Percentiles rank a stretch among this genome's conserved stretches.
Evolutionary conservation across 2,888 invertebrate species (phyloP).

Genomic region (Cephus pygmeus): DNA sequence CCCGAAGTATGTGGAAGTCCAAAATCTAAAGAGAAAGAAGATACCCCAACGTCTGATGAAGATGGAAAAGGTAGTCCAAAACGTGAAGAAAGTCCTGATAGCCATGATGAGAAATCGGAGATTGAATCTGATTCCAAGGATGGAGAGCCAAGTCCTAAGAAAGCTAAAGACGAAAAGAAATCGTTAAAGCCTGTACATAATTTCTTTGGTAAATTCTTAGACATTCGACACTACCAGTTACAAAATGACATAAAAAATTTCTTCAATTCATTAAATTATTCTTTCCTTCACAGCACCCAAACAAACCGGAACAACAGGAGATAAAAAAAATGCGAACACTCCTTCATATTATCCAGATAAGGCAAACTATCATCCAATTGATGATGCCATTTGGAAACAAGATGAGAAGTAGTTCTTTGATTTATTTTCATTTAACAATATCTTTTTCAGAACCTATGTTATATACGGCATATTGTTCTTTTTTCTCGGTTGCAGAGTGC

Average conservation of each 20-base stretch:
- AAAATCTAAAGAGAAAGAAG: conserved; percentile 22
- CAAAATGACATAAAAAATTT: neutral
- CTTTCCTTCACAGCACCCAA: conserved; percentile 8
- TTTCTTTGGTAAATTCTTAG: conserved; percentile 45
- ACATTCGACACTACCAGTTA: neutral
- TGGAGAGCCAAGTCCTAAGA: conserved; percentile 16
- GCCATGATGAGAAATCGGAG: conserved; percentile 26
- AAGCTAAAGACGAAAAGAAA: conserved; percentile 14
- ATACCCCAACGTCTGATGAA: neutral
- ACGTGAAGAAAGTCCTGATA: conserved; percentile 19
- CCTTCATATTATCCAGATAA: conserved; percentile 78
- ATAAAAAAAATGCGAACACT: conserved; percentile 35
- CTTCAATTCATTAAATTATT: conserved; percentile 6
- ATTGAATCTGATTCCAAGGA: conserved; percentile 19
- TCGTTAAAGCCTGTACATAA: conserved; percentile 39
- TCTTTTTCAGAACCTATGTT: neutral
- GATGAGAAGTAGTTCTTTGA: conserved; percentile 73
- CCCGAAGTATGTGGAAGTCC: conserved; percentile 15
- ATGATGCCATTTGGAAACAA: conserved; percentile 84
- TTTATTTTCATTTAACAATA: neutral
- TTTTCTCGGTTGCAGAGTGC: conserved; percentile 74
- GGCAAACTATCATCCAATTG: conserved; percentile 82
- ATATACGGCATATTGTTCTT: neutral
- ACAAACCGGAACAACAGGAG: conserved; percentile 26
- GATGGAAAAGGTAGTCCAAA: conserved; percentile 8